A percentile compares a stretch with the other conserved stretches of the same genome.
Evolutionary conservation across 1,140 invertebrate species (phyloP).

Genomic region (Drosophila nikananu): DNA sequence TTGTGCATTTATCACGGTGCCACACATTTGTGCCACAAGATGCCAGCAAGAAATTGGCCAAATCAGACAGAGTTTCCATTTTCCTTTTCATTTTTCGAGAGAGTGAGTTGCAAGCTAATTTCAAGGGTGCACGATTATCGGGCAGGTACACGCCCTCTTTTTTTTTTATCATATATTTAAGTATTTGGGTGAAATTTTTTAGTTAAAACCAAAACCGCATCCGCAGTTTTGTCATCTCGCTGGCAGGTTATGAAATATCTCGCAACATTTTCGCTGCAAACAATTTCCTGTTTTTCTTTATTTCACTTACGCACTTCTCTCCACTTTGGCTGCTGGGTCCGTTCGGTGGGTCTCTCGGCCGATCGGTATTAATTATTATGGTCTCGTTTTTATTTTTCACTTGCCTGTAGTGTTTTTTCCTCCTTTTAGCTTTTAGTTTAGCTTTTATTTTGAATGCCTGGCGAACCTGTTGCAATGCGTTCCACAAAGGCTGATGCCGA

Average conservation of each 20-base stretch:
- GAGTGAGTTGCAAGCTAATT: constrained; percentile 6
- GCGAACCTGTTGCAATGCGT: constrained; percentile 69
- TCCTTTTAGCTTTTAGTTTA: constrained; percentile 34
- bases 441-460: constrained; percentile 54
- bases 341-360: constrained; percentile 55
- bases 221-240: constrained; percentile 52
- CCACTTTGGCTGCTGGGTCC: constrained; percentile 18
- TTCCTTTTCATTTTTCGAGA: constrained; percentile 59
- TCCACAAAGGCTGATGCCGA: constrained; percentile 35
- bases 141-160: background rate
- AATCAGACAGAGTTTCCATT: constrained; percentile 62
- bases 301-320: constrained; percentile 72
- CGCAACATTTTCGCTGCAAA: constrained; percentile 52
- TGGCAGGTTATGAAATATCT: constrained; percentile 71
- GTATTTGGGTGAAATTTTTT: constrained; percentile 16
- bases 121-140: constrained; percentile 30
- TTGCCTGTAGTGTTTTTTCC: constrained; percentile 10
- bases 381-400: constrained; percentile 46
- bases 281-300: constrained; percentile 76
- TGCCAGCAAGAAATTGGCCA: constrained; percentile 38
- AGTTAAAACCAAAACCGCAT: constrained; percentile 11
- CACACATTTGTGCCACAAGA: constrained; percentile 74
- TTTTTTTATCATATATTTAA: background rate
- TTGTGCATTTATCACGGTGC: constrained; percentile 79
- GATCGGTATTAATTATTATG: constrained; percentile 73